Conservation (phyloP, 2,888 invertebrate species). For the Aphidoletes aphidimyza region DNA sequence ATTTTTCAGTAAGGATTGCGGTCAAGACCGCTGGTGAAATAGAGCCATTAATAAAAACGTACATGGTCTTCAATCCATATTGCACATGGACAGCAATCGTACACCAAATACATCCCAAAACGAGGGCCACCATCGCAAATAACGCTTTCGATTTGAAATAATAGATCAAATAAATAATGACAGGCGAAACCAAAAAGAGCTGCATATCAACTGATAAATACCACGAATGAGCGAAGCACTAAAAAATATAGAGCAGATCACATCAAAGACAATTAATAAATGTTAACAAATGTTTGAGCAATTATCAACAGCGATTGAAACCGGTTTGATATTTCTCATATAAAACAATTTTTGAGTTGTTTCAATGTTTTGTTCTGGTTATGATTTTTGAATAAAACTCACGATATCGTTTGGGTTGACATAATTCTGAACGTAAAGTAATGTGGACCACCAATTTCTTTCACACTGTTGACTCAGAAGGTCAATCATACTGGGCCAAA, state of each 20-base stretch:
- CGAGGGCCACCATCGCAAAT: neutral
- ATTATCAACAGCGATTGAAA: too few species aligned
- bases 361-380: too few species aligned
- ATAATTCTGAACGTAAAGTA: slow-evolving; percentile 68
- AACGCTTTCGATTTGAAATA: neutral
- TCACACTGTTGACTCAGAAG: slow-evolving; percentile 62
- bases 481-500: slow-evolving; percentile 64
- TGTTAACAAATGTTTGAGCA: too few species aligned
- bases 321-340: too few species aligned
- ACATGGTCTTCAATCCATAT: neutral
- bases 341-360: too few species aligned
- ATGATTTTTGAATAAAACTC: too few species aligned
- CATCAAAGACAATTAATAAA: too few species aligned
- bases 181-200: slow-evolving; percentile 69
- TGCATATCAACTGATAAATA: slow-evolving; percentile 72
- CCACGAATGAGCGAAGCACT: slow-evolving; percentile 70
- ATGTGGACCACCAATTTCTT: slow-evolving; percentile 67
- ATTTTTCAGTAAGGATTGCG: too few species aligned
- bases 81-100: neutral
- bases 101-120: neutral
- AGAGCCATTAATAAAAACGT: too few species aligned
- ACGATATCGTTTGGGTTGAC: slow-evolving; percentile 63
- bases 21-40: too few species aligned
- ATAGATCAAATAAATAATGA: slow-evolving; percentile 68
- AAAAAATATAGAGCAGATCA: too few species aligned